Evolutionary conservation across 2,797 vertebrate species (phyloP), one percentile per base, ranked within the genome.

Genomic region (Carcharodon carcharias): DNA sequence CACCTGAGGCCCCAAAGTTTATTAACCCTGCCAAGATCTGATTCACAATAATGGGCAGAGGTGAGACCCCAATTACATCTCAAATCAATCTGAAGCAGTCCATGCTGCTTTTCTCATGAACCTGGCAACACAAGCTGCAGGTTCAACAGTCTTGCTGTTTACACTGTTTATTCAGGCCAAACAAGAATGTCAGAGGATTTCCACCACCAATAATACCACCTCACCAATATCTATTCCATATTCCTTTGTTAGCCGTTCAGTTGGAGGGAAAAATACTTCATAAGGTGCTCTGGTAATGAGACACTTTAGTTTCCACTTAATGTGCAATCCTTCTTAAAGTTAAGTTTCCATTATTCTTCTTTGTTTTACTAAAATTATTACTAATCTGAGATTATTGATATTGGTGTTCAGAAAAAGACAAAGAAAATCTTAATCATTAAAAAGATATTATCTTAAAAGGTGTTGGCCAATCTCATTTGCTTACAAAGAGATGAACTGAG

Each of bases 21-120:
- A 96, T 96, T 6, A 96, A 58, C 96, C 95, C 92, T 4, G 96
- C 96, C 96, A 96, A 73, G 96, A 7, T 0, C 96, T 96, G 95
- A 97, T 82, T 18, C 54, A 96, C 96, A 97, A 96, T 97, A 96
- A 97, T 97, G 96, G 96, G 96, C 96, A 96, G 96, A 97, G 96
- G 96, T 0, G 5, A 97, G 97, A 97, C 96, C 97, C 71, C 97
- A 97, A 96, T 97, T 97, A 97, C 95, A 96, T 92, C 18, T n/a
- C 40, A 45, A 96, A 97, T 97, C 45, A 97, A 97, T 97, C 71
- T 67, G 23, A 96, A 65, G 45, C 96, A 45, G 61, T 77, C 69
- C 50, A 56, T 77, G 69, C 69, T 77, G 69, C 69, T 95, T 95
- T 56, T 77, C 50, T 95, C 94, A 65, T 93, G 91, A 45, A 45